Base-by-base conservation (phyloP, 2,888 invertebrate species). In the Arrhopalites spinosus region DNA sequence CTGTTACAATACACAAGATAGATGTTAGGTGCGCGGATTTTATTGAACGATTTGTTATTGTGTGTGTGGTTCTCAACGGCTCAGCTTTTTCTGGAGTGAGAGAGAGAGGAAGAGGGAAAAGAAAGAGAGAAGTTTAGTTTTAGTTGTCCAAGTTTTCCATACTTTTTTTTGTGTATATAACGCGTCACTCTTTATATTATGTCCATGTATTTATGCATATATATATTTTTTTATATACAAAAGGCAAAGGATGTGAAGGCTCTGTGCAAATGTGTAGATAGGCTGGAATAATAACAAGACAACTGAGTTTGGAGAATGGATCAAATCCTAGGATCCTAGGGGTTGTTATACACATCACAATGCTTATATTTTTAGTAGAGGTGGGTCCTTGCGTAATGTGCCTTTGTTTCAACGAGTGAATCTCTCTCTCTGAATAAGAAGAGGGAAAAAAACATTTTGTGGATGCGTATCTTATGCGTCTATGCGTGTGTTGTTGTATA, bases 1-100 rank as follows among this genome's bases (percentile, higher is more conserved):
- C n/a, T n/a, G n/a, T n/a, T n/a, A n/a, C n/a, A n/a, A n/a, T 59
- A 13, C 59, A 59, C 59, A 59, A 59, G 76, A 63, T 71, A 53
- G 76, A 68, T 72, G 69, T 73, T n/a, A 67, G 72, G 72, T 76
- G 59, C 61, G 50, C 73, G 76, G 68, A 73, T 76, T 76, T 68
- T 76, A 76, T 73, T 73, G 73, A 53, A 64, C 73, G 53, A 73
- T 73, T 73, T 73, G 73, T 73, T 73, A 73, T 73, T 73, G 64
- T 50, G 45, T 56, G 64, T 50, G 45, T 56, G 11, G 53, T 27
- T 27, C 50, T 50, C 7, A n/a, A 15, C 59, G 3, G 23, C 25
- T 59, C 59, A 8, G n/a, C 25, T 59, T 15, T 59, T 25, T 59
- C 59, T 59, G n/a, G 27, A 20, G n/a, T 27, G 50, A 25, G 27